Evolutionary conservation across 2,888 invertebrate species (phyloP), one percentile per base, ranked within the genome.

Genomic region (Neocrepidodera transversa): DNA sequence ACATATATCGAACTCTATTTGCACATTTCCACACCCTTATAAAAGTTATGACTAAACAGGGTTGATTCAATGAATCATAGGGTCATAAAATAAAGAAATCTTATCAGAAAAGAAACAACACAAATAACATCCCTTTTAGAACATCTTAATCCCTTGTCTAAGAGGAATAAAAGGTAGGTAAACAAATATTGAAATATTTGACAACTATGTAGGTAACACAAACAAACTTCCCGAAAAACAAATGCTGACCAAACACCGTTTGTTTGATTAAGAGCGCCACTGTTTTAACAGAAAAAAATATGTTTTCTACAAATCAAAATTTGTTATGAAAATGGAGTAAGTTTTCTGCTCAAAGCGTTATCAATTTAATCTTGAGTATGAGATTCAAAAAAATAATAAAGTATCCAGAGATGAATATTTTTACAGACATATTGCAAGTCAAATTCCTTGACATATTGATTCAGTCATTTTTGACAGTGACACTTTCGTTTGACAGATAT

Each of bases 241-340:
- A 42, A 43, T 45, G 23, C 54, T 47, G 14, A 23, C 11, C 36
- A 50, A 35, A 50, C 50, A 54, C 26, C n/a, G 53, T 23, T 54
- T 54, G 54, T 54, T 54, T 54, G 54, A 7, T 36, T 17, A 47
- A 28, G 47, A 23, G 54, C 54, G 47, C 54, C 54, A 54, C 54
- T 54, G 45, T 45, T 54, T 47, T 45, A 45, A n/a, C 45, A 32
- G n/a, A n/a, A n/a, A n/a, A n/a, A 47, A 54, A 23, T 36, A 23
- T 26, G 16, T 32, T 38, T 43, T 1, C 7, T 10, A 54, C 54
- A 54, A 54, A 54, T 54, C 54, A 54, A 53, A 53, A 53, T 54
- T 54, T 54, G 54, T 54, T 18, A 43, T 17, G 30, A n/a, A n/a
- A n/a, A n/a, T n/a, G n/a, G n/a, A n/a, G n/a, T n/a, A n/a, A n/a